These are phyloP conservation scores for Phrynocephalus vlangalii DNA, from an alignment of 2,797 vertebrate species.

Conservation along the genomic window DNA sequence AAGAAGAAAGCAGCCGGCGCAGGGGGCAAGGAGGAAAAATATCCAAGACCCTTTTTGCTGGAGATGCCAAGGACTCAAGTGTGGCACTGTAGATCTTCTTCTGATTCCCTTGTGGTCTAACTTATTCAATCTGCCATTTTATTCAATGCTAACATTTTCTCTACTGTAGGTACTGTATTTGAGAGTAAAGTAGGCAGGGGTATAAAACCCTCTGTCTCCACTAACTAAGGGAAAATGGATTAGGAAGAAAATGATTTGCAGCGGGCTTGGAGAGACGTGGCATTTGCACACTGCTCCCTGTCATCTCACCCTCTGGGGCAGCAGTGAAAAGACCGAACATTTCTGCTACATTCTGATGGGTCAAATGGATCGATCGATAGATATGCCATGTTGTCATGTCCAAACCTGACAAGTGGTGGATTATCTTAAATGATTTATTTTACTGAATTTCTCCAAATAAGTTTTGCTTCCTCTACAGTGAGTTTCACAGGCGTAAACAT, in stretches of 20 bases:
- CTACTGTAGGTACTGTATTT: slow-evolving; percentile 8
- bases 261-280: no score
- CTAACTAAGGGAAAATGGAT: slow-evolving; percentile 25
- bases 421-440: no score
- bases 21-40: no score
- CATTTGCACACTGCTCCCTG: neutral
- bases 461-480: no score
- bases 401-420: no score
- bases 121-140: slow-evolving; percentile 59
- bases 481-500: no score
- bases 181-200: neutral
- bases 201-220: neutral
- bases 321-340: neutral
- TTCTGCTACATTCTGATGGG: neutral
- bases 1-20: neutral
- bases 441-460: no score
- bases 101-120: slow-evolving; percentile 61
- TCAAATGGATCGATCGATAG: no score
- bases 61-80: neutral
- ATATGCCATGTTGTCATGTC: no score
- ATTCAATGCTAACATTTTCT: slow-evolving; percentile 56
- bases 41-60: neutral
- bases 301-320: neutral
- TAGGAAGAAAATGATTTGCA: neutral
- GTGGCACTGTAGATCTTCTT: slow-evolving; percentile 49